Evolutionary conservation across 1,140 invertebrate species (phyloP).

Genomic region (Thalassaphorura encarpata): DNA sequence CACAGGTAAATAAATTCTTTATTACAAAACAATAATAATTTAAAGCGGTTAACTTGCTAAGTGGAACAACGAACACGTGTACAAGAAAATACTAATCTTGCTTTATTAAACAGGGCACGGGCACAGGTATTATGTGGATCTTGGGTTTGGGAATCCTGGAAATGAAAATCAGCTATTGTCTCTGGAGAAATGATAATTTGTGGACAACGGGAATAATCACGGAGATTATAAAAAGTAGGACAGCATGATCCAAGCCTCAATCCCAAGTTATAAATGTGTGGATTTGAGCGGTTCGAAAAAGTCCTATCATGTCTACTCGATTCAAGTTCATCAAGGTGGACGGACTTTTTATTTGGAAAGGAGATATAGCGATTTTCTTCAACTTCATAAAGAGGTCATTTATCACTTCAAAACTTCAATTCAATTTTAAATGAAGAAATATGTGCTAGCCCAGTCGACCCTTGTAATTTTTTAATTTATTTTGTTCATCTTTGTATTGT

Average conservation of each 20-base stretch:
- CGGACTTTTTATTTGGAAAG: conserved; percentile 17
- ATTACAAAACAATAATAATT: too few species aligned
- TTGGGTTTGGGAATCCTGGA: too few species aligned
- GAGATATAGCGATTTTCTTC: conserved; percentile 26
- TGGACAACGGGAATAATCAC: too few species aligned
- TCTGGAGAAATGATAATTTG: too few species aligned
- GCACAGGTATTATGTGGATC: too few species aligned
- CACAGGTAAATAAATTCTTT: too few species aligned
- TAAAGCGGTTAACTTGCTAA: too few species aligned
- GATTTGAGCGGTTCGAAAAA: conserved; percentile 21
- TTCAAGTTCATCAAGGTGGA: conserved; percentile 19
- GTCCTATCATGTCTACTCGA: conserved; percentile 21
- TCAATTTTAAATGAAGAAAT: not conserved
- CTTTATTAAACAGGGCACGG: too few species aligned
- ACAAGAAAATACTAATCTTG: too few species aligned
- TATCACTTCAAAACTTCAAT: not conserved
- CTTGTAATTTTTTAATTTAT: not conserved
- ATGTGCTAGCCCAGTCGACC: not conserved
- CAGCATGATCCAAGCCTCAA: conserved; percentile 26
- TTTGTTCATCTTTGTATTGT: conserved; percentile 9
- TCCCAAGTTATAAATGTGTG: conserved; percentile 26
- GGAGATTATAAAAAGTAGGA: too few species aligned
- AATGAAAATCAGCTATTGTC: too few species aligned
- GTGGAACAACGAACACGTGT: too few species aligned
- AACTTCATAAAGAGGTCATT: conserved; percentile 27